Evolutionary conservation across 2,797 vertebrate genomes (phyloP), one percentile per base, ranked within the genome.

Genomic region (Loriculus beryllinus): DNA sequence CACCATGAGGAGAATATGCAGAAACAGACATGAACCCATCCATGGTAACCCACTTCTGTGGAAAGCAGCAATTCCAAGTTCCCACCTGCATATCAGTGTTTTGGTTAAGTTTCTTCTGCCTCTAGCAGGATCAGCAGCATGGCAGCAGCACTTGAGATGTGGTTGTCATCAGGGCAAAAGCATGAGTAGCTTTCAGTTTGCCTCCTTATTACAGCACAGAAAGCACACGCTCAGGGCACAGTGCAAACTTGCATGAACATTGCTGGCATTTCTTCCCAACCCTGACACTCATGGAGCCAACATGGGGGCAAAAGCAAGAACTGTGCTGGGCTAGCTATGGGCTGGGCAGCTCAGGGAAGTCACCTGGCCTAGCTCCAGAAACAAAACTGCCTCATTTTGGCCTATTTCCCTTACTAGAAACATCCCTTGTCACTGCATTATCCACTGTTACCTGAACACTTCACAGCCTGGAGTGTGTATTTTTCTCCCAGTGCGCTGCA

Each of bases 321-420:
- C 3, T 1, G 1, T 0, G 0, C 31, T 47, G 31, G 22, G 28
- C 28, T 91, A 39, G 35, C 59, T 62, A 12, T 4, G 3, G 67
- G n/a, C 39, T 85, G 80, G 47, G 33, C 4, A 3, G 47, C 49
- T 75, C 2, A 0, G 17, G 25, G 10, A 91, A 80, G 57, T 35
- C 1, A 23, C 35, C 33, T 70, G 35, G 43, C 37, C 71, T 63
- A 22, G 12, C 37, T 82, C 43, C 71, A 68, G 64, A 11, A 51
- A 48, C 6, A 7, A 67, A 84, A 72, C 25, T 40, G 74, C 26
- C 69, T 28, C 1, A 5, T 60, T 70, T 68, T 76, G 20, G 15
- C 39, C 19, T 31, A 40, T 87, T 95, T 93, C 10, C 21, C 9
- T 60, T 65, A 62, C 84, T 48, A 85, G 82, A 87, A 72, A 86